Conservation (phyloP, 2,888 invertebrate genomes). For the Cheilosia soror region DNA sequence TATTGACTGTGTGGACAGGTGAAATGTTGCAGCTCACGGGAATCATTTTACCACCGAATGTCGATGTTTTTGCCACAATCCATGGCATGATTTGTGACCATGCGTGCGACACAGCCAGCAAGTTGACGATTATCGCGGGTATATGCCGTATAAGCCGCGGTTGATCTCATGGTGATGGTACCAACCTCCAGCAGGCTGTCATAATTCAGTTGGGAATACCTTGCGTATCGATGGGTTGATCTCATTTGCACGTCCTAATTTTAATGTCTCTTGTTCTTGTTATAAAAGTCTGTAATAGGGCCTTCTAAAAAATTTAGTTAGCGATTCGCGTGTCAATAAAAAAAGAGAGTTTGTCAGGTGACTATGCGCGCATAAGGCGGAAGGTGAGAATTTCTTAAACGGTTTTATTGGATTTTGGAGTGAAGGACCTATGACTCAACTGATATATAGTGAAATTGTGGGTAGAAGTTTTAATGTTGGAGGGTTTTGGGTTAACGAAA, state of each 20-base stretch:
- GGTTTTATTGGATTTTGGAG: too few species aligned
- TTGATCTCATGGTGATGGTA: slow-evolving; percentile 27
- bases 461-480: too few species aligned
- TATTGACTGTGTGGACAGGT: slow-evolving; percentile 42
- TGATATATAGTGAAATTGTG: too few species aligned
- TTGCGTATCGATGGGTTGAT: slow-evolving; percentile 25
- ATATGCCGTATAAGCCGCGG: slow-evolving; percentile 23
- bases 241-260: slow-evolving; percentile 46
- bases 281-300: slow-evolving; percentile 47
- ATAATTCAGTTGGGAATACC: slow-evolving; percentile 27
- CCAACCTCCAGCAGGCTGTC: slow-evolving; percentile 47
- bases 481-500: too few species aligned
- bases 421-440: too few species aligned
- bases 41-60: slow-evolving; percentile 21
- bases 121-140: slow-evolving; percentile 55
- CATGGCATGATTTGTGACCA: slow-evolving; percentile 63
- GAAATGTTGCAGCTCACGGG: slow-evolving; percentile 20
- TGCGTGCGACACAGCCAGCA: slow-evolving; percentile 59
- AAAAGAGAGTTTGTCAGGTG: slow-evolving; percentile 1
- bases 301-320: not conserved
- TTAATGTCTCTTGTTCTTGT: slow-evolving; percentile 10
- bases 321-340: slow-evolving; percentile 17
- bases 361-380: too few species aligned
- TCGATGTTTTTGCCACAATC: slow-evolving; percentile 5
- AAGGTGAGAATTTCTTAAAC: too few species aligned